Evolutionary conservation across 2,113 vertebrate species (phyloP).

Genomic region (Rhinoderma darwinii): DNA sequence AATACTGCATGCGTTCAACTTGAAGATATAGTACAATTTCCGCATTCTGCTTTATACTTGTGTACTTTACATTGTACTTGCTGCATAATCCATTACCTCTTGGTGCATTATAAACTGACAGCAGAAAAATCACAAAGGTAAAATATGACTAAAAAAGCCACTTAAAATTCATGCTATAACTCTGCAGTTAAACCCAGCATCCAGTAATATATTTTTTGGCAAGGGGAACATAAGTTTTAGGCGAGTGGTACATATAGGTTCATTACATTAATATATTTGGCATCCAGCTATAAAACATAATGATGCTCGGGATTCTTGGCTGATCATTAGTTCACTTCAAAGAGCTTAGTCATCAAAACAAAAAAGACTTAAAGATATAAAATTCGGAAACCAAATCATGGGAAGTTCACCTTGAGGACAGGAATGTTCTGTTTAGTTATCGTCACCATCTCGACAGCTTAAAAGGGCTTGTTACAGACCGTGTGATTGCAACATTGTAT

Average conservation of each 20-base stretch:
- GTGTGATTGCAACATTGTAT: neutral
- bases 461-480: neutral
- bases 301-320: constrained; percentile 29
- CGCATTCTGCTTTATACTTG: neutral
- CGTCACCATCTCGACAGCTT: neutral
- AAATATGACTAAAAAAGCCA: neutral
- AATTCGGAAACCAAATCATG: neutral
- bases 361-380: constrained; percentile 17
- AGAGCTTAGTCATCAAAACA: constrained; percentile 35
- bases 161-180: constrained; percentile 10
- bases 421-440: constrained; percentile 23
- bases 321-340: constrained; percentile 21
- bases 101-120: neutral
- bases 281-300: constrained; percentile 24
- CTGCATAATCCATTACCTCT: neutral
- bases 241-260: constrained; percentile 20
- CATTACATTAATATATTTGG: constrained; percentile 43
- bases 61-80: neutral
- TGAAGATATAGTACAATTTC: neutral
- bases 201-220: constrained; percentile 33
- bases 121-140: neutral
- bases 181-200: neutral
- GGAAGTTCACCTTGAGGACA: constrained; percentile 53
- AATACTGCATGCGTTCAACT: neutral
- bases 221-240: constrained; percentile 12